Evolutionary conservation across 2,888 invertebrate species (phyloP), one percentile per base, ranked within the genome.

Genomic region (Tenthredo distinguenda): DNA sequence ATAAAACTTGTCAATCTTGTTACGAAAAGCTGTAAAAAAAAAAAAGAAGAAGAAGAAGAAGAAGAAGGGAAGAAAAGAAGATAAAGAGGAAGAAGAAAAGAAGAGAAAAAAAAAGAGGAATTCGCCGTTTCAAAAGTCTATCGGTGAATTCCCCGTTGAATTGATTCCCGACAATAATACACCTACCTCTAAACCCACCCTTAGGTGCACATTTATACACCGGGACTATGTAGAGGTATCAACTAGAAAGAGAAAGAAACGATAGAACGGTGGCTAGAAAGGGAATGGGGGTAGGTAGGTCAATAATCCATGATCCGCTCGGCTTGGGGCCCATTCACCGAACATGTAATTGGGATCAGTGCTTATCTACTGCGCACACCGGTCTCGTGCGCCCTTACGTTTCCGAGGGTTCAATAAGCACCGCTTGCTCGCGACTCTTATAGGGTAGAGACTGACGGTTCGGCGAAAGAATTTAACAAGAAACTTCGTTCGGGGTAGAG

Each of bases 221-320:
- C 10, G 3, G 2, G 1, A 74, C 74, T 47, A 47, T 4, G 47
- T 47, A 15, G 37, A 3, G 47, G 47, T 47, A 47, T 47, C 12
- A 40, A 7, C 9, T 12, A 55, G 15, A 55, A 31, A 50, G 50
- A 50, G 76, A 77, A 50, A 26, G 47, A 43, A 50, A 18, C 12
- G 47, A 47, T 15, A 31, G 12, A 31, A 31, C 4, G 21, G n/a
- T 18, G 72, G 55, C 12, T 9, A 47, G 18, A 77, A 18, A 50
- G 77, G 18, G 77, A 34, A n/a, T 6, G n/a, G n/a, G 50, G 40
- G 31, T 15, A 3, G 40, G 34, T 40, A 62, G 92, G 92, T 92
- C 92, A 92, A 92, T 92, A 93, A 92, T 92, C 92, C 91, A 88
- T 91, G 92, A 93, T 92, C 91, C 92, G 92, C 91, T 92, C 91